Percentiles rank a stretch among this genome's conserved stretches.
phyloP scores from a whole-genome alignment of 2,113 vertebrate genomes.

The Ammospiza nelsoni region DNA sequence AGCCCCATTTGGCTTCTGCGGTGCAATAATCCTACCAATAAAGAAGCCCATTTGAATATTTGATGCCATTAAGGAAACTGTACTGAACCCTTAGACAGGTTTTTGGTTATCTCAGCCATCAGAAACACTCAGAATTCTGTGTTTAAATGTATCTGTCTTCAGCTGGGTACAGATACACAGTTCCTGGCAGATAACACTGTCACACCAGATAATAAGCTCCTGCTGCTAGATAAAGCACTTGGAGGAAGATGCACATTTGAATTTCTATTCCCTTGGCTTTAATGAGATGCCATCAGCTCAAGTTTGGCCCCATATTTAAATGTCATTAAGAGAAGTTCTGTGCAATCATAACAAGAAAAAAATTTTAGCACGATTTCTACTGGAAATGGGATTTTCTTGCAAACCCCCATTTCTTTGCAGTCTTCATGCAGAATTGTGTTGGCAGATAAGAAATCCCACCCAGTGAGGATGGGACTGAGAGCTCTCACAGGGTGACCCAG shows the following conservation, averaged over 20 bases:
- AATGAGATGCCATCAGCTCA: conserved; percentile 8
- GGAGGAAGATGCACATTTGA: background rate
- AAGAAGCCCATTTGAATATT: background rate
- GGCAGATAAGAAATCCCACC: background rate
- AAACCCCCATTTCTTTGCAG: background rate
- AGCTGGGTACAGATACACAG: background rate
- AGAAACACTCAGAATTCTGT: background rate
- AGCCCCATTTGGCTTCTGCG: background rate
- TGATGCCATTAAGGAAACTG: background rate
- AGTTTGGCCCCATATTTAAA: background rate
- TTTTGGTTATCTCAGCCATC: background rate
- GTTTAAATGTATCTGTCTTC: background rate
- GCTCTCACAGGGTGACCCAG: background rate
- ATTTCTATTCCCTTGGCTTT: background rate
- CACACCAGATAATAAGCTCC: background rate
- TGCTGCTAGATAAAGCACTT: background rate
- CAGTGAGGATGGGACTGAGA: accelerated
- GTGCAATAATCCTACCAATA: background rate
- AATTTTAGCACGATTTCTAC: background rate
- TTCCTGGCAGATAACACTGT: background rate
- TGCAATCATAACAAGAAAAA: background rate
- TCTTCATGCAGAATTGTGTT: background rate
- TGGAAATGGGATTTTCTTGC: background rate
- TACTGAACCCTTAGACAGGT: background rate
- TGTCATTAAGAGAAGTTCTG: background rate